Evolutionary conservation across 2,888 invertebrate species (phyloP).

Genomic region (Himalopsyche anomala): DNA sequence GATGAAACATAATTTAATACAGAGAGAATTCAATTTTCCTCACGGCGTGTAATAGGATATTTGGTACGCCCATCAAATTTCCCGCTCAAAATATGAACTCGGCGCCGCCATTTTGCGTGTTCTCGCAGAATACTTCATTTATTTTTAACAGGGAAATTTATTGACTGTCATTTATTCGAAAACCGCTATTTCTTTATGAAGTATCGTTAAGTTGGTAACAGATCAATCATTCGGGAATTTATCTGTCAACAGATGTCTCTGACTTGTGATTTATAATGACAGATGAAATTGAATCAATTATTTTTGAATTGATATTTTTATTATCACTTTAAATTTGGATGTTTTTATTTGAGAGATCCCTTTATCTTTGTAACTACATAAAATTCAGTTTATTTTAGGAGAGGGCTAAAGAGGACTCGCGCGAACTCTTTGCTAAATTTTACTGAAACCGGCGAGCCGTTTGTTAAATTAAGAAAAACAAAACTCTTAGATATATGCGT

Average conservation of each 20-base stretch:
- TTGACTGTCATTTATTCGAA: neutral
- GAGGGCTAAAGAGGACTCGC: no score
- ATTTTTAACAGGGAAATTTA: slow-evolving; percentile 10
- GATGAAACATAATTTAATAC: slow-evolving; percentile 46
- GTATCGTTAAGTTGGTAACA: neutral
- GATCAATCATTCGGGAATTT: neutral
- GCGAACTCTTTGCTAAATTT: no score
- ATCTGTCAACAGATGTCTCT: neutral
- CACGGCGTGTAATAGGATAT: slow-evolving; percentile 55
- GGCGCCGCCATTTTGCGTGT: neutral
- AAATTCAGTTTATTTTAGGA: no score
- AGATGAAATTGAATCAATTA: no score
- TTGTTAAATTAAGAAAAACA: no score
- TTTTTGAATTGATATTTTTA: no score
- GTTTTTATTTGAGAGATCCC: no score
- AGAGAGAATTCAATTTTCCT: slow-evolving; percentile 54
- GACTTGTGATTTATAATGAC: neutral
- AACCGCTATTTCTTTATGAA: neutral
- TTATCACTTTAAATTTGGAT: no score
- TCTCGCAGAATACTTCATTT: neutral
- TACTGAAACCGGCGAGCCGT: no score
- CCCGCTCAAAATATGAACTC: slow-evolving; percentile 48
- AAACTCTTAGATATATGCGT: no score
- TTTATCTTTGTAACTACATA: no score
- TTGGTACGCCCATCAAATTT: slow-evolving; percentile 57